phyloP scores from a whole-genome alignment of 2,888 invertebrate genomes.

The Eurois occulta region DNA sequence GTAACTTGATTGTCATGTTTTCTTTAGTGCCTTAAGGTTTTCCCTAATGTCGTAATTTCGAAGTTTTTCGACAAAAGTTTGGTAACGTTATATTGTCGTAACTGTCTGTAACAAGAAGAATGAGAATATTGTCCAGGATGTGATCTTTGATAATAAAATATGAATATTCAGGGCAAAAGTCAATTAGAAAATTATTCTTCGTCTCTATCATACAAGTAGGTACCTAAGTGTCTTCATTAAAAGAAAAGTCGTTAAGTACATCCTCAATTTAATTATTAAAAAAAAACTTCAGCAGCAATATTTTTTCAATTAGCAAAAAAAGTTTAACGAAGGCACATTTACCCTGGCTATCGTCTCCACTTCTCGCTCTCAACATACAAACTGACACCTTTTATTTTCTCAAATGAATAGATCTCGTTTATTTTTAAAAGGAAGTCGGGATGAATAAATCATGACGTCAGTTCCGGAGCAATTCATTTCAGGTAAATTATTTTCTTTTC shows the following conservation, averaged over 20 bases:
- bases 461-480: conserved; percentile 68
- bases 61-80: conserved; percentile 37
- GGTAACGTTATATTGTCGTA: conserved; percentile 23
- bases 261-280: background rate
- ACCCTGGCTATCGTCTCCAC: background rate
- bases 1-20: conserved; percentile 60
- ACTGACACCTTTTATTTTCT: conserved; percentile 71
- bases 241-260: background rate
- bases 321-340: conserved; percentile 28
- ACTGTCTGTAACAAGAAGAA: conserved; percentile 24
- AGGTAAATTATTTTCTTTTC: conserved; percentile 63
- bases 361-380: conserved; percentile 37
- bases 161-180: conserved; percentile 2
- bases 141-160: conserved; percentile 8
- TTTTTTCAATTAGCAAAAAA: conserved; percentile 30
- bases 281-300: background rate
- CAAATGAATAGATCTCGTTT: conserved; percentile 76
- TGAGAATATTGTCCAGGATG: background rate
- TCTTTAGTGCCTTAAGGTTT: conserved; percentile 44
- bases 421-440: conserved; percentile 70
- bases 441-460: conserved; percentile 78
- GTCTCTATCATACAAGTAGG: background rate
- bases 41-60: conserved; percentile 54
- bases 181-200: background rate
- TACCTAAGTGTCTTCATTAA: background rate